phyloP scores from a whole-genome alignment of 2,113 vertebrate genomes.

The Siniperca chuatsi region DNA sequence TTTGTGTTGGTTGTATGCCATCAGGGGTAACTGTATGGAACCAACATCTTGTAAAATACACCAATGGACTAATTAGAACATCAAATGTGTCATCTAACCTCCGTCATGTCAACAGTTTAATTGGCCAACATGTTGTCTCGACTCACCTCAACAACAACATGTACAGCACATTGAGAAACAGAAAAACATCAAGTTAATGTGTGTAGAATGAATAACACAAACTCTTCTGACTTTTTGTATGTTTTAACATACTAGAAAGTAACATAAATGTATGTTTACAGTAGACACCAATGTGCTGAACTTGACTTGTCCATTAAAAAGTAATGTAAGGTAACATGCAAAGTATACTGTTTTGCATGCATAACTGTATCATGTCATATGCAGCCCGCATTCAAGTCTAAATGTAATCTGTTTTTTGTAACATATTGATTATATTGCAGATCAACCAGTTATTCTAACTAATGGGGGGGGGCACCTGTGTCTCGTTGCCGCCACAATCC shows the following conservation, averaged over 20 bases:
- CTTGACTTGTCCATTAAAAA: too few species aligned
- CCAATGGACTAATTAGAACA: constrained; percentile 59
- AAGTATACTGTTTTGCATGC: too few species aligned
- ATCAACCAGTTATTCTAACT: too few species aligned
- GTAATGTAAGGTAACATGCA: too few species aligned
- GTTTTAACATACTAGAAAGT: too few species aligned
- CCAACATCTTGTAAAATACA: constrained; percentile 51
- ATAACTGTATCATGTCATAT: too few species aligned
- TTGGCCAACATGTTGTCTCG: constrained; percentile 39
- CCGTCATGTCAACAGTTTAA: constrained; percentile 45
- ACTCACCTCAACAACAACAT: constrained; percentile 38
- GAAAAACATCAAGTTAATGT: not conserved
- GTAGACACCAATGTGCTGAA: not conserved
- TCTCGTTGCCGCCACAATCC: too few species aligned
- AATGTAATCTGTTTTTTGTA: too few species aligned
- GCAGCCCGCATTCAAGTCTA: too few species aligned
- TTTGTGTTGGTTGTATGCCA: constrained; percentile 24
- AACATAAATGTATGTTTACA: not conserved
- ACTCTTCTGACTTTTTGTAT: not conserved
- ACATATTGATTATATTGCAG: too few species aligned
- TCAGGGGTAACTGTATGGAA: constrained; percentile 44
- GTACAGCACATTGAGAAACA: not conserved
- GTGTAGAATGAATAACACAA: not conserved
- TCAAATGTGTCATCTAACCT: constrained; percentile 47
- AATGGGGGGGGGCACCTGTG: too few species aligned